Evolutionary conservation across 2,113 vertebrate genomes (phyloP), one percentile per base, ranked within the genome.

Genomic region (Eleginops maclovinus): DNA sequence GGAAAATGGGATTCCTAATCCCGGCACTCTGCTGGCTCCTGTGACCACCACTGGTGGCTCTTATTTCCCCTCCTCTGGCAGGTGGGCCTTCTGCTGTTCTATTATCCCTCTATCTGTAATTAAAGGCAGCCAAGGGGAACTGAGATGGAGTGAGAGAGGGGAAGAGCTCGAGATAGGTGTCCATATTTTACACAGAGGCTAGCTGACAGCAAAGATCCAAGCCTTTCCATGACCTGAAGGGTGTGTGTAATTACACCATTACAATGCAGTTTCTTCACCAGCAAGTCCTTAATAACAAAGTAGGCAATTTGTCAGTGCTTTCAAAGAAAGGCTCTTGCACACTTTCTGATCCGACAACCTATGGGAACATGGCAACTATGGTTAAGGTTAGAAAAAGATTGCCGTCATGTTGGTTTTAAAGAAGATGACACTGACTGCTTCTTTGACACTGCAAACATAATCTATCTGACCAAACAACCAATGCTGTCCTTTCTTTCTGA

Each of bases 41-140:
- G 67, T 75, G 77, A 79, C 72, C 77, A 54, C 60, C 74, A 17
- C 80, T 36, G 82, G 63, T 66, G 51, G 22, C 59, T 71, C 49
- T 40, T 73, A 66, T 83, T 77, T 56, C 71, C 65, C 62, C 53
- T 43, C 31, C 53, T 36, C 61, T 41, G 51, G 64, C 81, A 78
- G 87, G 72, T 85, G 53, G 46, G 63, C 50, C 63, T 66, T 63
- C 84, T 65, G 63, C 83, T 79, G 43, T 87, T 89, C 81, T 53
- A 90, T 91, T 93, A 91, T 91, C 92, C 81, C 79, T 86, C 81
- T 73, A 83, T 91, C 86, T 92, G 91, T 93, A 92, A 93, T 93
- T 93, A 92, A 93, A 93, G 41, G 75, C 90, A 91, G 89, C 87
- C 89, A 83, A 86, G 92, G 82, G 88, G 89, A 94, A 91, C 91